Base-by-base conservation (phyloP, 2,888 invertebrate species). In the Mycalesis mineus region DNA sequence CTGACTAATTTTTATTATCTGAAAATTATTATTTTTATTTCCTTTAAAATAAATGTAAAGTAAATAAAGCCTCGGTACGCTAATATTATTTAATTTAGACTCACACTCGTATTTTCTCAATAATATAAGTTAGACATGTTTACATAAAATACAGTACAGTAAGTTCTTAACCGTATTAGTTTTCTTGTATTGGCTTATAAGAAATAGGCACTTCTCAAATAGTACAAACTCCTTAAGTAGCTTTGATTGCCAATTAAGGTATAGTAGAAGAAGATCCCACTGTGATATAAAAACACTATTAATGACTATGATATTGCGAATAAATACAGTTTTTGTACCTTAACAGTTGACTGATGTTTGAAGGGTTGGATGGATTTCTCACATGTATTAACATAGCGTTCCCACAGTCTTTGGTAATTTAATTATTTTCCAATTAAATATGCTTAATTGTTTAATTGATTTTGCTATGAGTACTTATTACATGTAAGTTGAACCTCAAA, bases 351-450 rank as follows among this genome's bases (percentile, higher is more conserved):
- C 8, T 48, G 49, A 37, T 37, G 37, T 8, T 28, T 49, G 22
- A 36, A 49, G 37, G 49, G 37, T 5, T 45, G 5, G 2, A 2
- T 37, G 6, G 7, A 41, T 49, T 55, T 55, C 55, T 42, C 42
- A 55, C 55, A 55, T 55, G 42, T 13, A 49, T 49, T 55, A 42
- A 28, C 42, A 17, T 42, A 49, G 15, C 41, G 15, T 28, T 49
- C 49, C 37, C 49, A 49, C 22, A 28, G 37, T n/a, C 22, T 49
- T 22, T 36, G 22, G 37, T 28, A 17, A 1, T 33, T 29, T 28
- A n/a, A 31, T 31, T 15, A 31, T 31, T 45, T 14, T 15, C 31
- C 4, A 45, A 31, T 31, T 15, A 31, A 8, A 14, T 45, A 7
- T 29, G 13, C 13, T 9, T 22, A 22, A 15, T 44, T n/a, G 2